phyloP scores from a whole-genome alignment of 2,797 vertebrate species.

The Sebastes iracundus region DNA sequence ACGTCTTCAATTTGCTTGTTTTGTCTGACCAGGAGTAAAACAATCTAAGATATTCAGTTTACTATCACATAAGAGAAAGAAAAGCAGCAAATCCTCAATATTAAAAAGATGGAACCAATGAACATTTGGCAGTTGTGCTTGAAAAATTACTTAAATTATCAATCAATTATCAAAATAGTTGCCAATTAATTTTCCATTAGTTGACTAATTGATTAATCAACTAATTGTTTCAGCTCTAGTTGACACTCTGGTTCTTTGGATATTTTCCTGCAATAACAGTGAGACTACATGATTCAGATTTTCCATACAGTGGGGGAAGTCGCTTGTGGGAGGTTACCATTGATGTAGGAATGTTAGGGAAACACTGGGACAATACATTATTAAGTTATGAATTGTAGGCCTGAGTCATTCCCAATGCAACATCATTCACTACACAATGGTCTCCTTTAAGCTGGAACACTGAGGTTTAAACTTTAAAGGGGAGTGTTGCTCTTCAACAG shows the following conservation, averaged over 20 bases:
- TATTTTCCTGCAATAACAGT: not conserved
- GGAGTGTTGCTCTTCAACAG: not conserved
- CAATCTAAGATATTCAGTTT: not conserved
- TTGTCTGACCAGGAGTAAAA: not conserved
- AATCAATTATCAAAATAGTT: not conserved
- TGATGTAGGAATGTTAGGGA: conserved; percentile 16
- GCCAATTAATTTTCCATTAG: not conserved
- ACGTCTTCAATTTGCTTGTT: not conserved
- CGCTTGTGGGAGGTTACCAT: not conserved
- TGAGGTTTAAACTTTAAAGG: conserved; percentile 34
- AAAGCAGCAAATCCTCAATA: not conserved
- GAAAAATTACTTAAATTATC: not conserved
- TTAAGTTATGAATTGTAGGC: conserved; percentile 14
- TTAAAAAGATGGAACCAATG: not conserved
- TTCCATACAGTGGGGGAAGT: not conserved
- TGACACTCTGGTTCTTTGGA: not conserved
- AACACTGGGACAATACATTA: conserved; percentile 23
- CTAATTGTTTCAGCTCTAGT: not conserved
- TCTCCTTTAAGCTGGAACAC: not conserved
- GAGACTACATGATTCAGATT: conserved; percentile 6
- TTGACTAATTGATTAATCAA: not conserved
- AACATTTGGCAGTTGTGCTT: not conserved
- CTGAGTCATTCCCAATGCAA: conserved; percentile 17
- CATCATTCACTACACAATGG: conserved; percentile 19
- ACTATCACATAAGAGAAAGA: not conserved